Evolutionary conservation across 2,888 invertebrate species (phyloP).

Genomic region (Tillus elongatus): DNA sequence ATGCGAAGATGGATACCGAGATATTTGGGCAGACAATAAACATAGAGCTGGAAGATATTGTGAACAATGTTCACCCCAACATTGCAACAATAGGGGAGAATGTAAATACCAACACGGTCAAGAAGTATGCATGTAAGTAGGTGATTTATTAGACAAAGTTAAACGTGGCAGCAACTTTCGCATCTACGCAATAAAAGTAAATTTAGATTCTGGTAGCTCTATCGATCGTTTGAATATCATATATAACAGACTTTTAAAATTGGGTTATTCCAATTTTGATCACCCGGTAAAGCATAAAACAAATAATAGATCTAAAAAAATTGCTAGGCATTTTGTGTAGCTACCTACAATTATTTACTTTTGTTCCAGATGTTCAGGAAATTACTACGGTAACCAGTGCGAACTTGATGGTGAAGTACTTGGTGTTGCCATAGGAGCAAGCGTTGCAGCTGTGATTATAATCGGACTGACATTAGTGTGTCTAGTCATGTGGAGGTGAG

Average conservation of each 20-base stretch:
- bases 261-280: slow-evolving; percentile 1
- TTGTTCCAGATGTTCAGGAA: slow-evolving; percentile 62
- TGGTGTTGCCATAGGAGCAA: slow-evolving; percentile 84
- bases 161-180: not conserved
- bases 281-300: slow-evolving; percentile 8
- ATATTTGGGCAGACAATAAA: slow-evolving; percentile 60
- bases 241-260: no score
- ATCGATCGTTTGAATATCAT: not conserved
- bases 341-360: slow-evolving; percentile 4
- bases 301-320: no score
- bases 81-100: slow-evolving; percentile 78
- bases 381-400: slow-evolving; percentile 80
- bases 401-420: slow-evolving; percentile 88
- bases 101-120: slow-evolving; percentile 69
- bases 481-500: slow-evolving; percentile 82
- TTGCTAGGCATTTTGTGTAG: not conserved
- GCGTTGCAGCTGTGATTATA: slow-evolving; percentile 79
- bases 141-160: not conserved
- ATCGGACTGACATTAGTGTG: slow-evolving; percentile 80
- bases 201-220: not conserved
- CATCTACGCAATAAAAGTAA: no score
- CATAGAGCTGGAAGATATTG: slow-evolving; percentile 66
- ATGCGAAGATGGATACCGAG: slow-evolving; percentile 67
- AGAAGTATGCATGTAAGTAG: slow-evolving; percentile 66
- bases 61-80: slow-evolving; percentile 63